These are phyloP conservation scores for Sinosuthora webbiana DNA, from an alignment of 2,113 vertebrate genomes.

Conservation along the genomic window DNA sequence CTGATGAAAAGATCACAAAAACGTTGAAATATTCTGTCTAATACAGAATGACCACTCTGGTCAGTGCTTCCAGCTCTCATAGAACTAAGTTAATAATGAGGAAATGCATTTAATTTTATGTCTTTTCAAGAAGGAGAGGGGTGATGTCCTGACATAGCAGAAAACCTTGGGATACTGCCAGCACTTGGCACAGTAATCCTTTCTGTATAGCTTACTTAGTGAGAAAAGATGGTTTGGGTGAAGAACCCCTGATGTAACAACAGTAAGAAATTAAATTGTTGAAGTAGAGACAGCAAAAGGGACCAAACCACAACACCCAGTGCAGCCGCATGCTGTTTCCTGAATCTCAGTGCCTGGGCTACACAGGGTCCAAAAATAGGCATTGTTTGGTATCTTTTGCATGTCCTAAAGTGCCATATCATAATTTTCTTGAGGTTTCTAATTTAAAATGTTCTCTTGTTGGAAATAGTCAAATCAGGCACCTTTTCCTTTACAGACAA, in stretches of 20 bases:
- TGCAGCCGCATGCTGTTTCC: neutral
- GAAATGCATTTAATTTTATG: constrained; percentile 3
- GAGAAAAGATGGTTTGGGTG: neutral
- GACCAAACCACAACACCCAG: neutral
- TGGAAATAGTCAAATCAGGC: neutral
- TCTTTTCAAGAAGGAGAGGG: neutral
- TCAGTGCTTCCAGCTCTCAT: neutral
- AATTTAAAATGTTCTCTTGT: neutral
- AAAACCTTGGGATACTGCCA: neutral
- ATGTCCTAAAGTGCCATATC: neutral
- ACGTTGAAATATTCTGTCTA: neutral
- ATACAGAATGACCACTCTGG: neutral
- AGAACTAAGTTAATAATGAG: neutral
- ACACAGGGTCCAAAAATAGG: neutral
- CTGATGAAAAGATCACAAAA: neutral
- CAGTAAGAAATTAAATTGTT: neutral
- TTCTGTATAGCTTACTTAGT: neutral
- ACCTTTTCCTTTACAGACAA: neutral
- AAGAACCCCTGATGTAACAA: neutral
- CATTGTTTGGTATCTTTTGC: neutral
- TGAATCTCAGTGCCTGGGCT: neutral
- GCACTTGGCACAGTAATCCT: neutral
- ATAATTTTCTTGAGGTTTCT: neutral
- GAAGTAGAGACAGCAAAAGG: neutral
- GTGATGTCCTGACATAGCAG: constrained; percentile 30